Evolutionary conservation across 2,113 vertebrate genomes (phyloP).

Genomic region (Dromaius novaehollandiae): DNA sequence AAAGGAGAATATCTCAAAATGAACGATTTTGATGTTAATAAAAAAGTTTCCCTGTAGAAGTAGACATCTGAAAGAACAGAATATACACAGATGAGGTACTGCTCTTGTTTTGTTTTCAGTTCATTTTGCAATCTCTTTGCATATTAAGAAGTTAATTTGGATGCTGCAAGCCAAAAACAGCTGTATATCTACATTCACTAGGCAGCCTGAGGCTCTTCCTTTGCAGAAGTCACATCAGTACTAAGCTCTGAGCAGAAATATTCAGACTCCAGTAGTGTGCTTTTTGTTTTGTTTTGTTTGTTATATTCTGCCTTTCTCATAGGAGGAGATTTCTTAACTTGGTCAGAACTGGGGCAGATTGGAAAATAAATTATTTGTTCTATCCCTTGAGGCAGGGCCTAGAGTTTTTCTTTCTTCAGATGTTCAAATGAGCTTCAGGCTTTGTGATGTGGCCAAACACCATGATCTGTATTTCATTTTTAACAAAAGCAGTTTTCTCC

Average conservation of each 20-base stretch:
- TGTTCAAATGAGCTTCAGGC: background rate
- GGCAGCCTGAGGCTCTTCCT: background rate
- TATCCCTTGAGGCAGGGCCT: slow-evolving; percentile 1
- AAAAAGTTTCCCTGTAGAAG: background rate
- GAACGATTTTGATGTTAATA: background rate
- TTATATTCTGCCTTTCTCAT: background rate
- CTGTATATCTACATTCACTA: background rate
- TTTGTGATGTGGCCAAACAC: background rate
- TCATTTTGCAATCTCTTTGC: background rate
- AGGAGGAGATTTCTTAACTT: background rate
- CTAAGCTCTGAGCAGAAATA: background rate
- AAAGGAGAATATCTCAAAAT: background rate
- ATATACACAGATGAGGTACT: background rate
- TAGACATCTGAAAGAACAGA: slow-evolving; percentile 5
- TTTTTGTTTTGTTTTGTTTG: background rate
- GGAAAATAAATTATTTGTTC: slow-evolving; percentile 46
- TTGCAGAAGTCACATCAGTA: background rate
- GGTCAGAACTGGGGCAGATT: background rate
- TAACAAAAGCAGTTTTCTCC: slow-evolving; percentile 17
- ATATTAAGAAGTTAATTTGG: slow-evolving; percentile 23
- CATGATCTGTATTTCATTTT: slow-evolving; percentile 8
- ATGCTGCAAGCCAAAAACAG: background rate
- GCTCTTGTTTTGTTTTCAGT: slow-evolving; percentile 33
- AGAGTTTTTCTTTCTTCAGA: slow-evolving; percentile 23
- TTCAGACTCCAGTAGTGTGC: background rate